Base-by-base conservation (phyloP, 2,888 invertebrate species). In the Chouioia cunea region DNA sequence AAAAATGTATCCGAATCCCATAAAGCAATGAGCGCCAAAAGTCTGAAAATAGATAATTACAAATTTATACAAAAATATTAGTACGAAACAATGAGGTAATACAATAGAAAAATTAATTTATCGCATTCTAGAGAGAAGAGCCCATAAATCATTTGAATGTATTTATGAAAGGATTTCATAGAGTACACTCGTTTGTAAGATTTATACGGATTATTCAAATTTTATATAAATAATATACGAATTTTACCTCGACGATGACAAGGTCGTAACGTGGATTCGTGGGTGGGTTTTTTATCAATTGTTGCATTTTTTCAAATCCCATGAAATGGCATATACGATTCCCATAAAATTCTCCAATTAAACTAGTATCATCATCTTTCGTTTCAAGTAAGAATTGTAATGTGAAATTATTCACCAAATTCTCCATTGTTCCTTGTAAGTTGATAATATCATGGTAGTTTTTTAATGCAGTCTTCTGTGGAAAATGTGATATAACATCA, bases 1-100 rank as follows among this genome's bases (percentile, higher is more conserved):
- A 15, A 79, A 65, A 16, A 77, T 69, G 10, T 74, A 66, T 0
- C 81, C 81, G 10, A 82, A 70, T 15, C 78, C 81, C n/a, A 79
- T 54, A 53, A 74, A 82, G 63, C 82, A 82, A 16, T 72, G 36
- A 0, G 78, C 70, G 0, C 70, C 71, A 50, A 80, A 76, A 15
- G 77, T 58, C 77, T 80, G 63, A 23, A 65, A 75, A 53, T 75
- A 43, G 0, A 14, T 23, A 27, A 43, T 14, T 44, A 50, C 15
- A 44, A 22, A 14, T 4, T 63, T 36, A 44, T 18, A 10, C 27
- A 16, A 16, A 20, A 44, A 53, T n/a, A n/a, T n/a, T n/a, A n/a
- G n/a, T n/a, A n/a, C n/a, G n/a, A n/a, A n/a, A n/a, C n/a, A n/a
- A n/a, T n/a, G n/a, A n/a, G n/a, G n/a, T n/a, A n/a, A n/a, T n/a